Conservation (phyloP, 2,797 vertebrate species). For the Microctenopoma stevenorrisi region DNA sequence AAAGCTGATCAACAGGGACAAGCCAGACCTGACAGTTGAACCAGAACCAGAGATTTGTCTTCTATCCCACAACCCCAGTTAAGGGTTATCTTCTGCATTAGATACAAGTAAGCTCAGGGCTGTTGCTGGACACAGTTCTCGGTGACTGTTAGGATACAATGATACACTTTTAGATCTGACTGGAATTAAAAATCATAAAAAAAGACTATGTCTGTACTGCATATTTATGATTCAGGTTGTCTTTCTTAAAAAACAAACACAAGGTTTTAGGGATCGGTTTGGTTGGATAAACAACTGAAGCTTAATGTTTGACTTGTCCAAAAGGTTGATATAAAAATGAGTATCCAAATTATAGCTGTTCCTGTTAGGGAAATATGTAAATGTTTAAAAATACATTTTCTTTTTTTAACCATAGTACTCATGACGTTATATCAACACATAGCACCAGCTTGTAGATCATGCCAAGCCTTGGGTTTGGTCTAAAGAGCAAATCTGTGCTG, state of each 20-base stretch:
- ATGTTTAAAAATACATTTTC: constrained; percentile 77
- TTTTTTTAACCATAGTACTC: constrained; percentile 68
- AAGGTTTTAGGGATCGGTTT: constrained; percentile 62
- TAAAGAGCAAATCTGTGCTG: constrained; percentile 82
- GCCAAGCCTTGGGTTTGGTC: constrained; percentile 85
- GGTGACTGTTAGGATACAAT: constrained; percentile 63
- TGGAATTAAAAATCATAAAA: constrained; percentile 70
- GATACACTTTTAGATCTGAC: constrained; percentile 59
- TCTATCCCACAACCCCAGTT: constrained; percentile 43
- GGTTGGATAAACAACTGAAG: constrained; percentile 72
- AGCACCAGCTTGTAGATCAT: constrained; percentile 86
- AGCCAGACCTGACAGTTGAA: constrained; percentile 40
- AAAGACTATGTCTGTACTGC: constrained; percentile 63
- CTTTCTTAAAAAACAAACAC: constrained; percentile 55
- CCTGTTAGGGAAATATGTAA: constrained; percentile 79
- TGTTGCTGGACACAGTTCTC: constrained; percentile 50
- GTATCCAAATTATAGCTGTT: constrained; percentile 81
- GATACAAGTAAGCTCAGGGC: constrained; percentile 55
- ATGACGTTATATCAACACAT: constrained; percentile 80
- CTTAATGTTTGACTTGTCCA: constrained; percentile 74
- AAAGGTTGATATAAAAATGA: constrained; percentile 85
- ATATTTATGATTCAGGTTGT: constrained; percentile 61
- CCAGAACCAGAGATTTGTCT: constrained; percentile 31
- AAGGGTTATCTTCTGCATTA: constrained; percentile 50
- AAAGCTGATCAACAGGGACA: constrained; percentile 70